These are phyloP conservation scores for Armadillidium nasatum DNA, from an alignment of 1,140 invertebrate species.

Conservation along the genomic window DNA sequence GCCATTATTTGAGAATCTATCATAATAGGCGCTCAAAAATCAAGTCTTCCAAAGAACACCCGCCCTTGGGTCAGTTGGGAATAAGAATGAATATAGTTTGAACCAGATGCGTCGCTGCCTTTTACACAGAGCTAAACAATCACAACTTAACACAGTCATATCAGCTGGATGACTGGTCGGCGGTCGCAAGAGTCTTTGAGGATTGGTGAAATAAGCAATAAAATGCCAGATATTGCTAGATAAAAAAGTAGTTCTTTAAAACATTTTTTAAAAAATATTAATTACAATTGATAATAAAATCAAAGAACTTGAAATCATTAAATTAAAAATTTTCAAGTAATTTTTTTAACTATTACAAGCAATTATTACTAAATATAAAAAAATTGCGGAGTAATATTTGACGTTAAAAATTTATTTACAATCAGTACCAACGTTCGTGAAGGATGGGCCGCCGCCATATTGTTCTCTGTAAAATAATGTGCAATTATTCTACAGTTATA, in stretches of 20 bases:
- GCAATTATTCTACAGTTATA: too few species aligned
- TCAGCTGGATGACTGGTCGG: constrained; percentile 43
- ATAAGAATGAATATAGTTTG: constrained; percentile 38
- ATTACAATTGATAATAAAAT: not conserved
- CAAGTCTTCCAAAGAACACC: constrained; percentile 33
- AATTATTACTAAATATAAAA: too few species aligned
- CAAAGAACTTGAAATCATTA: not conserved
- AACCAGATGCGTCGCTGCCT: constrained; percentile 31
- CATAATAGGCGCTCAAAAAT: constrained; percentile 25
- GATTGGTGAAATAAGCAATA: constrained; percentile 13
- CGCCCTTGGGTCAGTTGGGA: constrained; percentile 24
- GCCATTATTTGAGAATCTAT: constrained; percentile 32
- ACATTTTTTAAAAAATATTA: not conserved
- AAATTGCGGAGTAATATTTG: too few species aligned
- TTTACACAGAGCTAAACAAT: constrained; percentile 24
- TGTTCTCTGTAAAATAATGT: too few species aligned
- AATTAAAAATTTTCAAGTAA: too few species aligned
- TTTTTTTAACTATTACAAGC: too few species aligned
- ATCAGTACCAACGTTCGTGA: too few species aligned
- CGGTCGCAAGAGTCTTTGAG: constrained; percentile 14
- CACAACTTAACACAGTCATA: constrained; percentile 40
- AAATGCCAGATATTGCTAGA: not conserved
- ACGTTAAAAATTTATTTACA: too few species aligned
- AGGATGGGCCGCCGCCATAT: too few species aligned
- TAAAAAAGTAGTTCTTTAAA: constrained; percentile 13